Evolutionary conservation across 2,888 invertebrate species (phyloP).

Genomic region (Herminia tarsipennalis): DNA sequence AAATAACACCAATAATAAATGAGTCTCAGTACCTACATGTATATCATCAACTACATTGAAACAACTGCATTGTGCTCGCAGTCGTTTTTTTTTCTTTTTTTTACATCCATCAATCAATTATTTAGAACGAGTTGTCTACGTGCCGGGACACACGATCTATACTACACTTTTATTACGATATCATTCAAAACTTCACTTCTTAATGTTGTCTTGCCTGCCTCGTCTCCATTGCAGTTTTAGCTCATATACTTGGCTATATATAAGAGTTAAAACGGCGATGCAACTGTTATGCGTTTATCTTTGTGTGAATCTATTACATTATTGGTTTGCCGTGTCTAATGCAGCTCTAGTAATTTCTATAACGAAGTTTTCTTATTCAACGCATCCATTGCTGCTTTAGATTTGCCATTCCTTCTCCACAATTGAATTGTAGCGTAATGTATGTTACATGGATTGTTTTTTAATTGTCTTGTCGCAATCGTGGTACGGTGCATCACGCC

Average conservation of each 20-base stretch:
- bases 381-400: slow-evolving; percentile 21
- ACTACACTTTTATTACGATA: slow-evolving; percentile 18
- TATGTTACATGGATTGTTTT: slow-evolving; percentile 4
- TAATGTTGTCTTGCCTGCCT: slow-evolving; percentile 1
- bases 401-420: background rate
- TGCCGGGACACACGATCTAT: slow-evolving; percentile 56
- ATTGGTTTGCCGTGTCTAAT: slow-evolving; percentile 17
- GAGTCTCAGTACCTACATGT: slow-evolving; percentile 33
- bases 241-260: background rate
- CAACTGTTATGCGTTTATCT: slow-evolving; percentile 3
- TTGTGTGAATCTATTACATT: slow-evolving; percentile 1
- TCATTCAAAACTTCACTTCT: slow-evolving; percentile 3
- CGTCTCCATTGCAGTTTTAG: slow-evolving; percentile 23
- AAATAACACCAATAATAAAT: slow-evolving; percentile 28
- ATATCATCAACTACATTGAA: slow-evolving; percentile 40
- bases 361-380: slow-evolving; percentile 1
- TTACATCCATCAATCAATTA: slow-evolving; percentile 55
- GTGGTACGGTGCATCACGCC: slow-evolving; percentile 55
- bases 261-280: slow-evolving; percentile 22
- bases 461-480: background rate
- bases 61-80: slow-evolving; percentile 49
- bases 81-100: slow-evolving; percentile 57
- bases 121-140: slow-evolving; percentile 66
- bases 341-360: slow-evolving; percentile 29
- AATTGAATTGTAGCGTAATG: slow-evolving; percentile 7